Evolutionary conservation across 1,140 invertebrate genomes (phyloP).

Genomic region (Lasioglossum baleicum): DNA sequence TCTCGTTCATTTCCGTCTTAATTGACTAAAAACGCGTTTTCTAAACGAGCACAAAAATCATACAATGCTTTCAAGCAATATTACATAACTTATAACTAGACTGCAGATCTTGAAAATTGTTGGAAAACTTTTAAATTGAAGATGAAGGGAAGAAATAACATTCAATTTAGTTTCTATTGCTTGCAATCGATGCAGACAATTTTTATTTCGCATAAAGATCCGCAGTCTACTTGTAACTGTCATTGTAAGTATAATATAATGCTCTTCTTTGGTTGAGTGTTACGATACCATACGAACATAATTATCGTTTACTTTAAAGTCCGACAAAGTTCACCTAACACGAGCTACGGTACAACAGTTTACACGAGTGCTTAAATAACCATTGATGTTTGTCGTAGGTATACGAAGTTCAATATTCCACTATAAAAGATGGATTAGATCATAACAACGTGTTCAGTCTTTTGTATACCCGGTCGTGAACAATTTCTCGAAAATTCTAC

Average conservation of each 20-base stretch:
- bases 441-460: constrained; percentile 31
- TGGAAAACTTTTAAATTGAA: too few relatives aligned
- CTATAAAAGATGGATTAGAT: background rate
- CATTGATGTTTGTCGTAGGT: background rate
- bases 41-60: background rate
- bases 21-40: constrained; percentile 16
- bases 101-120: too few relatives aligned
- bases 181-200: too few relatives aligned
- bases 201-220: too few relatives aligned
- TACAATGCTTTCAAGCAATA: constrained; percentile 9
- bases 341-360: constrained; percentile 4
- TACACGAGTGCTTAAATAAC: constrained; percentile 20
- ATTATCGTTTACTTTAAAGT: background rate
- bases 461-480: constrained; percentile 6
- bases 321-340: constrained; percentile 8
- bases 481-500: background rate
- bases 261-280: constrained; percentile 31
- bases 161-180: too few relatives aligned
- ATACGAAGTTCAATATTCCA: constrained; percentile 3
- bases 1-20: constrained; percentile 14
- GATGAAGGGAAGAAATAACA: too few relatives aligned
- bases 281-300: constrained; percentile 19
- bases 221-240: constrained; percentile 27
- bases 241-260: constrained; percentile 13
- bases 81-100: constrained; percentile 30